Evolutionary conservation across 1,140 invertebrate species (phyloP).

Genomic region (Rhysida immarginata): DNA sequence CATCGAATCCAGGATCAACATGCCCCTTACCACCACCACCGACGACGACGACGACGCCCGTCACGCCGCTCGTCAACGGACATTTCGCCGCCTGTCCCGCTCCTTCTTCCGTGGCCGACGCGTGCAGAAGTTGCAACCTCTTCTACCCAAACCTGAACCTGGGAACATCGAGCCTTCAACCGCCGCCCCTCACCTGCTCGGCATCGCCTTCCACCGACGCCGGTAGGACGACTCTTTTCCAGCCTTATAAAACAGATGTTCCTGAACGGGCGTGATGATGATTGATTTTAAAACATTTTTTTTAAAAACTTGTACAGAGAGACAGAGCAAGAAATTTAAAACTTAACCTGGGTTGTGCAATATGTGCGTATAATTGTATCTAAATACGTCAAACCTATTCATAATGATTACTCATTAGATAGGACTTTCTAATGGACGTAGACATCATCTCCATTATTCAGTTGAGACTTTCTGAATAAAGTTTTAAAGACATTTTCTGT

Average conservation of each 20-base stretch:
- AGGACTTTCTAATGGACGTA: too few species aligned
- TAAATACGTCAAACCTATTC: too few species aligned
- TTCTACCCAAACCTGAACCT: conserved; percentile 8
- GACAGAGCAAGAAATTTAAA: too few species aligned
- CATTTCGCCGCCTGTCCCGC: conserved; percentile 11
- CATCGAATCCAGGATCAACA: neutral
- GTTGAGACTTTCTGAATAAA: too few species aligned
- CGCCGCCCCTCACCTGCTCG: neutral
- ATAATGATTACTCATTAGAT: too few species aligned
- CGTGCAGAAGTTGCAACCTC: conserved; percentile 9
- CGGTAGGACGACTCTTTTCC: conserved; percentile 16
- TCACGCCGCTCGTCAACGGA: conserved; percentile 9
- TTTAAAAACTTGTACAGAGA: too few species aligned
- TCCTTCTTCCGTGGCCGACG: conserved; percentile 9
- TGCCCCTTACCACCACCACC: conserved; percentile 4
- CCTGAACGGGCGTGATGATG: conserved; percentile 12
- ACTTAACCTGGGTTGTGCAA: too few species aligned
- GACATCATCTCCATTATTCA: too few species aligned
- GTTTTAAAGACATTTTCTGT: too few species aligned
- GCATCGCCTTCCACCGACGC: neutral
- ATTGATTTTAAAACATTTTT: too few species aligned
- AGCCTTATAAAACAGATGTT: conserved; percentile 20
- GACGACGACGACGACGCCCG: conserved; percentile 2
- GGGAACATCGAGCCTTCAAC: neutral
- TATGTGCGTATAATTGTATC: too few species aligned